Evolutionary conservation across 2,888 invertebrate species (phyloP).

Genomic region (Cryptus viduatorius): DNA sequence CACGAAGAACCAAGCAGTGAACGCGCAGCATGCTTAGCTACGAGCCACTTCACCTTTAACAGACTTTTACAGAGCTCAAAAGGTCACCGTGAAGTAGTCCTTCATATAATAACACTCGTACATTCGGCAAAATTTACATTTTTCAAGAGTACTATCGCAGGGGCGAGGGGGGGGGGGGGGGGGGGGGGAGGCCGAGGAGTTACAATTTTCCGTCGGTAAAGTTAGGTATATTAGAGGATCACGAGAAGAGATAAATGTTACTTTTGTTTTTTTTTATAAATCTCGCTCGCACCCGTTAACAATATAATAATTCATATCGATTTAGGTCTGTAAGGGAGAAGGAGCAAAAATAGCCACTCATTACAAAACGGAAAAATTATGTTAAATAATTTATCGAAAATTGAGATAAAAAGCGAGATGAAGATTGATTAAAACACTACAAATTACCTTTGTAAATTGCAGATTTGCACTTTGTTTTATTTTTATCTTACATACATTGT

Average conservation of each 20-base stretch:
- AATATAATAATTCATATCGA: no score
- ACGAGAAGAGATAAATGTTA: no score
- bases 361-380: not conserved
- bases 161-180: no score
- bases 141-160: no score
- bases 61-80: not conserved
- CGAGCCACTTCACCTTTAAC: conserved; percentile 7
- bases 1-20: not conserved
- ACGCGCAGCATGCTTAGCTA: not conserved
- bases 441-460: no score
- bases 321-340: no score
- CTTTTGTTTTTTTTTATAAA: no score
- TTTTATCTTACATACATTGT: not conserved
- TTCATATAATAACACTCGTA: conserved; percentile 3
- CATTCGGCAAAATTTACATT: not conserved
- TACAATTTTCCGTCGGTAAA: not conserved
- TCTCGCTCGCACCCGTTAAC: no score
- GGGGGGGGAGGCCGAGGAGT: no score
- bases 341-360: no score
- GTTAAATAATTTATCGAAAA: not conserved
- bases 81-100: conserved; percentile 6
- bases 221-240: not conserved
- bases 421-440: no score
- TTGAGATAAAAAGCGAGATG: not conserved
- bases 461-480: not conserved